phyloP scores from a whole-genome alignment of 1,140 invertebrate species.

The Zaprionus ghesquierei region DNA sequence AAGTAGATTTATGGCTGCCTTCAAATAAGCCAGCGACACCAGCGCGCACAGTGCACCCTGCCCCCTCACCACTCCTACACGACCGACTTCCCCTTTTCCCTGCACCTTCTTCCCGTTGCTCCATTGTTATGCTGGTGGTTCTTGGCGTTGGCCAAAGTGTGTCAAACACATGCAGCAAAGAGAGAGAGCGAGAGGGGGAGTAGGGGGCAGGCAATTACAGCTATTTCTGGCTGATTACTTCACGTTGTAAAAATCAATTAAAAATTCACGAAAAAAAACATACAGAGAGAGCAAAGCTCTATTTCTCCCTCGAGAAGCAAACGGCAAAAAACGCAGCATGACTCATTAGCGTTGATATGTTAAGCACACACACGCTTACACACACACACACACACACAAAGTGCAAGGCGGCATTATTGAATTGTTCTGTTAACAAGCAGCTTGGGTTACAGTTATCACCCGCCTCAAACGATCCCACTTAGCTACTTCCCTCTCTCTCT shows the following conservation, averaged over 20 bases:
- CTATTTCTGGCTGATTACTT: conserved; percentile 78
- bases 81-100: too few relatives aligned
- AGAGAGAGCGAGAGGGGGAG: not conserved
- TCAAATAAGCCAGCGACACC: conserved; percentile 33
- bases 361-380: conserved; percentile 37
- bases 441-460: conserved; percentile 68
- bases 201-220: conserved; percentile 64
- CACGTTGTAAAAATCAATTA: conserved; percentile 80
- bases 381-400: conserved; percentile 18
- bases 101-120: not conserved
- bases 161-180: conserved; percentile 67
- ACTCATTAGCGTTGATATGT: conserved; percentile 73
- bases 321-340: conserved; percentile 44
- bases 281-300: conserved; percentile 23
- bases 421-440: conserved; percentile 11
- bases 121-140: conserved; percentile 22
- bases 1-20: conserved; percentile 79
- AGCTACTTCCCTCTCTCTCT: not conserved
- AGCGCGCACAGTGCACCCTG: not conserved
- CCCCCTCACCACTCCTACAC: not conserved
- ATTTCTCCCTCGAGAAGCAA: not conserved
- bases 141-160: conserved; percentile 51
- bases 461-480: conserved; percentile 6
- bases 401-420: conserved; percentile 4
- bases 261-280: conserved; percentile 66